These are phyloP conservation scores for Chionoecetes opilio DNA, from an alignment of 1,140 invertebrate species.

Conservation along the genomic window DNA sequence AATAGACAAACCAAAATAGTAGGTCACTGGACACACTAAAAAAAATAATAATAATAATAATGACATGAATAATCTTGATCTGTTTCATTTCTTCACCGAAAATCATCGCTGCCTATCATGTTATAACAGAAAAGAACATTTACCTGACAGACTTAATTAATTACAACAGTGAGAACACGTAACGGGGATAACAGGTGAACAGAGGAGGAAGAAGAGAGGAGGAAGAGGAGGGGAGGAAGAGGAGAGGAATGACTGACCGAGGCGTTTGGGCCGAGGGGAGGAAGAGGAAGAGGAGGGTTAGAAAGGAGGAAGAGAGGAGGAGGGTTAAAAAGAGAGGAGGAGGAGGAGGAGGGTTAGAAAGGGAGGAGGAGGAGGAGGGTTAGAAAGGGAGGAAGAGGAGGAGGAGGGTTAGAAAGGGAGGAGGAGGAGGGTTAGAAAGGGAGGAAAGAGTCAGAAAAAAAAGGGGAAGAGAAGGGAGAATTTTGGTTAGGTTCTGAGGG, in stretches of 20 bases:
- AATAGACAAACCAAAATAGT: too few species aligned
- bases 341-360: not conserved
- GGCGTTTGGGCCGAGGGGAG: not conserved
- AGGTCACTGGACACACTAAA: too few species aligned
- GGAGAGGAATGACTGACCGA: not conserved
- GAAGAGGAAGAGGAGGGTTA: not conserved
- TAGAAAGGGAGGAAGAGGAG: not conserved
- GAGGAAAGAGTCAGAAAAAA: not conserved
- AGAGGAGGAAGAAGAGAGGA: not conserved
- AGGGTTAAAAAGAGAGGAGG: not conserved
- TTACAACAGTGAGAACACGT: too few species aligned
- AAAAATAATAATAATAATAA: too few species aligned
- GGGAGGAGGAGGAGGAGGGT: not conserved
- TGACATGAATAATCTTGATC: too few species aligned
- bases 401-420: not conserved
- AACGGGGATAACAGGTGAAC: too few species aligned
- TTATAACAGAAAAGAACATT: not conserved
- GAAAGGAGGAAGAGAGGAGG: constrained; percentile 23
- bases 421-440: not conserved
- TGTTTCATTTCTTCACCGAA: too few species aligned
- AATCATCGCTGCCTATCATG: too few species aligned
- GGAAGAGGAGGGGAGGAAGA: not conserved
- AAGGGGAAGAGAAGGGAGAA: not conserved
- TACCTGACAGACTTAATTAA: too few species aligned
- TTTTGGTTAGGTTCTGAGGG: too few species aligned